Conservation (phyloP, 2,888 invertebrate species). For the Rhorus exstirpatorius region DNA sequence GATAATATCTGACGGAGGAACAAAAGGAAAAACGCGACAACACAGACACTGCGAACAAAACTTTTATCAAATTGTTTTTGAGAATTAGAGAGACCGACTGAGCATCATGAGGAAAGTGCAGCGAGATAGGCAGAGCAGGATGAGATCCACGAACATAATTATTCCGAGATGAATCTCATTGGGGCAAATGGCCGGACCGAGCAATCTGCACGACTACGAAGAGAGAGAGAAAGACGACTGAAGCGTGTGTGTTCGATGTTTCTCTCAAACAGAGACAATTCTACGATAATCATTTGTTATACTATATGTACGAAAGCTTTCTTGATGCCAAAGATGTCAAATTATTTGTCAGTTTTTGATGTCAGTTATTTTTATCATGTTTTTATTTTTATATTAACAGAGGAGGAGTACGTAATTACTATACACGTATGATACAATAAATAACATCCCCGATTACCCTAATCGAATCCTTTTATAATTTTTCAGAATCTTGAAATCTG, state of each 20-base stretch:
- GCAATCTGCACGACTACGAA: constrained; percentile 68
- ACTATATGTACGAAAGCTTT: constrained; percentile 94
- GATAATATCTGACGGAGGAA: constrained; percentile 93
- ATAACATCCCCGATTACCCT: too few relatives aligned
- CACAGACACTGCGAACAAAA: constrained; percentile 87
- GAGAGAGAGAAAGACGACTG: constrained; percentile 84
- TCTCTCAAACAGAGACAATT: constrained; percentile 87
- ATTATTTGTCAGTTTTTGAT: too few relatives aligned
- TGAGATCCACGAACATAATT: constrained; percentile 85
- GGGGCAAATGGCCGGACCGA: constrained; percentile 70
- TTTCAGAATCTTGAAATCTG: too few relatives aligned
- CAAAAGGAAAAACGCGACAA: constrained; percentile 90
- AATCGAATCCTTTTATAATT: too few relatives aligned
- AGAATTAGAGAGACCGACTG: constrained; percentile 91
- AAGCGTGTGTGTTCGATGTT: constrained; percentile 73
- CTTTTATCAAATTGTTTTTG: constrained; percentile 92
- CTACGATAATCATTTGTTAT: constrained; percentile 93
- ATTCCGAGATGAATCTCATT: constrained; percentile 79
- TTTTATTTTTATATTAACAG: too few relatives aligned
- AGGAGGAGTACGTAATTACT: too few relatives aligned
- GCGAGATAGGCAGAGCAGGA: constrained; percentile 88
- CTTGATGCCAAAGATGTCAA: constrained; percentile 93
- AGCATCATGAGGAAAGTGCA: constrained; percentile 89
- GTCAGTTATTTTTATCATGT: too few relatives aligned
- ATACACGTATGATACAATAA: too few relatives aligned